Base-by-base conservation (phyloP, 1,140 invertebrate species). In the Procambarus virginalis region DNA sequence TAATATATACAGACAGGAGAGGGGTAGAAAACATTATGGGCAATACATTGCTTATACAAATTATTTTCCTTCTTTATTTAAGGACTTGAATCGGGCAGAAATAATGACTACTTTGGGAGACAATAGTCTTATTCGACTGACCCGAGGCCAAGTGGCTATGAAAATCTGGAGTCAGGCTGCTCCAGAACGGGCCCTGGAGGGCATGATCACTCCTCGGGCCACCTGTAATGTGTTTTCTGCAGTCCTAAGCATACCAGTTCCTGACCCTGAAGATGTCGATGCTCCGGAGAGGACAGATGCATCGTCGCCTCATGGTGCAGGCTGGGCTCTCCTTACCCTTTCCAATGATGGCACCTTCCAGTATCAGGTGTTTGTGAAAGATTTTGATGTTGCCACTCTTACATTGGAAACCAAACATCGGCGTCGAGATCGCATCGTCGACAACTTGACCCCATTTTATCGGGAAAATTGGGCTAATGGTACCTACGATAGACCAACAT, bases 171-270 rank as follows among this genome's bases (percentile, higher is more conserved):
- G 96, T 0, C 95, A 95, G 64, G 95, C 95, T 10, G 95, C 96
- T 83, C 95, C 95, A 0, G 94, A 96, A 60, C 93, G 93, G 10
- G 94, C 95, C 79, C 94, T 97, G 10, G 94, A 94, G 20, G 97
- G 97, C 0, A 94, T 94, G 17, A 95, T 97, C 6, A 94, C 96
- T 8, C 96, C 96, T 12, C 95, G 96, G 84, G 95, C 96, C 2
- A 96, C 96, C 9, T 98, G 97, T 93, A 97, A 98, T 93, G 95
- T 97, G 73, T 97, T 97, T 93, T 97, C 97, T 92, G 95, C 93
- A 51, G 91, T 93, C 34, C 87, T 94, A 10, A 91, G 80, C 46
- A 70, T 46, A 45, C 88, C 88, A 22, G 92, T 10, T 49, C 93
- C 82, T 45, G 76, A 60, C 20, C 20, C n/a, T 84, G 77, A 20